phyloP scores from a whole-genome alignment of 2,888 invertebrate genomes.

The Drosophila macrospina region DNA sequence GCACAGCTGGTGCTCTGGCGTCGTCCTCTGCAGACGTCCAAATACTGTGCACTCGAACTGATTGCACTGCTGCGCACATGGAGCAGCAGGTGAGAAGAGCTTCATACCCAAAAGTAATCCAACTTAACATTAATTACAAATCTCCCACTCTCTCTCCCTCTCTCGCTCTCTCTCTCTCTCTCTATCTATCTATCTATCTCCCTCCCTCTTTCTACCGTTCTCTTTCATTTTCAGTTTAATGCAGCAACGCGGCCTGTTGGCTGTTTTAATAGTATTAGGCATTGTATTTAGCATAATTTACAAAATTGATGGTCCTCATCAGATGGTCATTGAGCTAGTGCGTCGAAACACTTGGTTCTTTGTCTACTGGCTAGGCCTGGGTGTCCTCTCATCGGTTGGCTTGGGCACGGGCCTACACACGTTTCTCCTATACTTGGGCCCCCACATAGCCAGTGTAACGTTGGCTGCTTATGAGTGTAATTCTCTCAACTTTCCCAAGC shows the following conservation, averaged over 20 bases:
- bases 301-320: constrained; percentile 85
- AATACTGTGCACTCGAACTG: constrained; percentile 92
- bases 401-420: constrained; percentile 99
- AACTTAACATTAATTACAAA: background rate
- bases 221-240: constrained; percentile 71
- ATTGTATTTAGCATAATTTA: constrained; percentile 83
- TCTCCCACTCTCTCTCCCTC: background rate
- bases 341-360: constrained; percentile 85
- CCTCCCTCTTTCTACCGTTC: background rate
- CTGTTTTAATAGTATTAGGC: constrained; percentile 82
- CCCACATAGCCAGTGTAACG: constrained; percentile 99
- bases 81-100: constrained; percentile 86
- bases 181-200: background rate
- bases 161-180: background rate
- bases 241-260: constrained; percentile 83
- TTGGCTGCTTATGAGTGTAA: constrained; percentile 99
- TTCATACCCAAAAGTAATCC: background rate
- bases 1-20: constrained; percentile 92
- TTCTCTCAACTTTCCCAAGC: constrained; percentile 96
- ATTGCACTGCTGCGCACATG: constrained; percentile 88
- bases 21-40: constrained; percentile 91
- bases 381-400: constrained; percentile 98
- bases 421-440: constrained; percentile 99
- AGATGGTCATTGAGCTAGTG: constrained; percentile 82
- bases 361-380: constrained; percentile 96